phyloP scores from a whole-genome alignment of 2,888 invertebrate genomes.

The Eristalis arbustorum region DNA sequence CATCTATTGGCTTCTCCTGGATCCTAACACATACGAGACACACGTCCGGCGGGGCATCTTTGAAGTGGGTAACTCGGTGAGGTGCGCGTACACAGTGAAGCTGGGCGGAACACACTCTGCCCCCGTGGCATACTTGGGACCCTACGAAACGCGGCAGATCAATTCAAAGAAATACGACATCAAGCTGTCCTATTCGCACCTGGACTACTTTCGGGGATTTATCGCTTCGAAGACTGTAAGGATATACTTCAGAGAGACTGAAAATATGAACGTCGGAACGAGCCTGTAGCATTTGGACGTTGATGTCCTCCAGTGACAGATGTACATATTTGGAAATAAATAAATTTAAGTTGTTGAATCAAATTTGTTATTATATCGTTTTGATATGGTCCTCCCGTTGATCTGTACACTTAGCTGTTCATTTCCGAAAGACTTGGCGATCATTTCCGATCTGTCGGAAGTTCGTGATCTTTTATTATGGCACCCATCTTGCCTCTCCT shows the following conservation, averaged over 20 bases:
- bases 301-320: neutral
- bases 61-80: neutral
- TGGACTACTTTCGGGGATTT: slow-evolving; percentile 31
- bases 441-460: too few relatives aligned
- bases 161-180: slow-evolving; percentile 26
- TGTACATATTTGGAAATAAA: neutral
- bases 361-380: too few relatives aligned
- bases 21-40: neutral
- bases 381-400: too few relatives aligned
- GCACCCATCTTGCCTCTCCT: too few relatives aligned
- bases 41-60: slow-evolving; percentile 43
- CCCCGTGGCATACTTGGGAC: slow-evolving; percentile 32
- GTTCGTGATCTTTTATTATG: too few relatives aligned
- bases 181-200: neutral
- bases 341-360: neutral
- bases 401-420: too few relatives aligned
- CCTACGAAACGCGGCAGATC: neutral
- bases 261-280: neutral
- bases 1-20: slow-evolving; percentile 50
- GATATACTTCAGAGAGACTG: slow-evolving; percentile 17
- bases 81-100: neutral
- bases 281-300: neutral
- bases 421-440: too few relatives aligned
- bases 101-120: slow-evolving; percentile 8
- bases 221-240: slow-evolving; percentile 26